These are phyloP conservation scores for Nyctibius grandis DNA, from an alignment of 2,797 vertebrate species.

Conservation along the genomic window DNA sequence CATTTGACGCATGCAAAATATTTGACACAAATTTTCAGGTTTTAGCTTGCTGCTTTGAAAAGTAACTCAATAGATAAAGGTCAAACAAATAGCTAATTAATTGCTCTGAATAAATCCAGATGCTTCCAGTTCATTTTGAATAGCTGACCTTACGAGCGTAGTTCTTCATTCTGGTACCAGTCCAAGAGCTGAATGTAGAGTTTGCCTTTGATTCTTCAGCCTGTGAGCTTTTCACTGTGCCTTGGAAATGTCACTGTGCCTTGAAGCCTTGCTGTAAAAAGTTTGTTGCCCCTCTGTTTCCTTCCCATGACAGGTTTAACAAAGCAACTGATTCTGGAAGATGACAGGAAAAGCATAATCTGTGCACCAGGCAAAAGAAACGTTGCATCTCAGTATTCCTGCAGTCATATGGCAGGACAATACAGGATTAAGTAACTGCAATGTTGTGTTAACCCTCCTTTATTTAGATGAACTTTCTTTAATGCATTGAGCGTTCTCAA, in stretches of 20 bases:
- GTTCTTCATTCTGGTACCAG: not conserved
- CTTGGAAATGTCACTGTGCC: not conserved
- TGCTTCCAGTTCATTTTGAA: slow-evolving; percentile 20
- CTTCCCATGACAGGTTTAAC: not conserved
- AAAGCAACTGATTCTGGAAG: not conserved
- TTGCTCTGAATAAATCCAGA: not conserved
- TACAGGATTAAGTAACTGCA: slow-evolving; percentile 68
- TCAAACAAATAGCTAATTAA: not conserved
- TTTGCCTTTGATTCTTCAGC: slow-evolving; percentile 38
- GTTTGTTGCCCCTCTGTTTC: not conserved
- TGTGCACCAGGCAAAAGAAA: slow-evolving; percentile 15
- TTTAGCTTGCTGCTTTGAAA: not conserved
- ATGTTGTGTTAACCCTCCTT: slow-evolving; percentile 71
- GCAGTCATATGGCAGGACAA: slow-evolving; percentile 64
- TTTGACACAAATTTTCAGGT: not conserved
- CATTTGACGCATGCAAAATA: too few relatives aligned
- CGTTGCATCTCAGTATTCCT: slow-evolving; percentile 47
- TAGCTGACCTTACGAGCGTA: slow-evolving; percentile 22
- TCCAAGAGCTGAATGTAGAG: not conserved
- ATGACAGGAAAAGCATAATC: not conserved
- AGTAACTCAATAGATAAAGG: not conserved
- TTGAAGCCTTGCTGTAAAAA: not conserved
- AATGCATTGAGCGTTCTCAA: slow-evolving; percentile 67
- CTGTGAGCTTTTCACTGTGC: not conserved
- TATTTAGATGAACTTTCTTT: slow-evolving; percentile 72